Percentiles rank a stretch among this genome's conserved stretches.
Evolutionary conservation across 2,888 invertebrate genomes (phyloP).

Genomic region (Psylliodes chrysocephalus): DNA sequence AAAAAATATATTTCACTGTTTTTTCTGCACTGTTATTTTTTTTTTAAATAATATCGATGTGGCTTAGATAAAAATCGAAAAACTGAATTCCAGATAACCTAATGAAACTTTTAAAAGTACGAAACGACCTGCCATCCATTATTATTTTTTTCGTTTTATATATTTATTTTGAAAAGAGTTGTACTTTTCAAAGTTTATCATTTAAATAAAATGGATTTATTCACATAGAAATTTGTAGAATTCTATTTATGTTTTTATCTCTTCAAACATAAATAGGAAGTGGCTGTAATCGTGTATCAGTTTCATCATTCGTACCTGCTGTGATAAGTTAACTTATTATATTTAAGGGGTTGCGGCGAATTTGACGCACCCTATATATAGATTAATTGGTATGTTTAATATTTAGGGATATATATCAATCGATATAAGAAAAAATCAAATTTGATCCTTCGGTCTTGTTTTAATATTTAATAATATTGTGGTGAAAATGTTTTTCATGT

Average conservation of each 20-base stretch:
- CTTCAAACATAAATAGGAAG: constrained; percentile 52
- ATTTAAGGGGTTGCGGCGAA: neutral
- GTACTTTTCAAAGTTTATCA: constrained; percentile 56
- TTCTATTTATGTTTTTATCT: constrained; percentile 53
- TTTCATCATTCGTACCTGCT: constrained; percentile 36
- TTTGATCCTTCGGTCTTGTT: no score
- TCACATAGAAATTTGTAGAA: constrained; percentile 51
- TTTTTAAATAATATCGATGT: no score
- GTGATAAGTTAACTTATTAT: neutral
- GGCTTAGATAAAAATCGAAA: constrained; percentile 26
- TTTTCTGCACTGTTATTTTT: constrained; percentile 24
- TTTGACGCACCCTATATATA: neutral
- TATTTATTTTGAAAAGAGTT: constrained; percentile 45
- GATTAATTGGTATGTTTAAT: no score
- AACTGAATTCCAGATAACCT: constrained; percentile 21
- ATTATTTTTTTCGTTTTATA: constrained; percentile 36
- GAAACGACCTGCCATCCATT: constrained; percentile 56
- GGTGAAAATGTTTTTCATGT: no score
- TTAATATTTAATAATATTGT: no score
- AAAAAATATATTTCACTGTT: constrained; percentile 15
- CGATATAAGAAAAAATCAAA: no score
- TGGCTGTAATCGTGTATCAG: constrained; percentile 51
- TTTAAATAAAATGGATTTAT: constrained; percentile 46
- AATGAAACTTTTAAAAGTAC: constrained; percentile 56
- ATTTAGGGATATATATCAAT: no score